Conservation (phyloP, 2,888 invertebrate species). For the Microplitis deprimator region DNA sequence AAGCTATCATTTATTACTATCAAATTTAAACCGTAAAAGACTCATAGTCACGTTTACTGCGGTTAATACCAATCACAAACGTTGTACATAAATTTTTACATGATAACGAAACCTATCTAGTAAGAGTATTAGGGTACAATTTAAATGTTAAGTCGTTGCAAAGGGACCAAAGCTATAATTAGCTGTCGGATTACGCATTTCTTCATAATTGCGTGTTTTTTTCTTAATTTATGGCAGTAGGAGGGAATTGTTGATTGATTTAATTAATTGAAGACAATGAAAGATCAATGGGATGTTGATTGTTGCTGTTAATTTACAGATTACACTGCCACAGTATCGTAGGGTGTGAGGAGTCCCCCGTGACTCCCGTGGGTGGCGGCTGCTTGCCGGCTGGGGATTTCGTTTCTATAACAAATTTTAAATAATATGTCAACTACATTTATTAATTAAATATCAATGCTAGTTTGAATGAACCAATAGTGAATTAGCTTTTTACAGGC, state of each 20-base stretch:
- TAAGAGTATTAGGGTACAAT: slow-evolving; percentile 40
- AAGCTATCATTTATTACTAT: neutral
- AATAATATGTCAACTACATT: slow-evolving; percentile 6
- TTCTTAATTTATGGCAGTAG: neutral
- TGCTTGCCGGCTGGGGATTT: slow-evolving; percentile 83
- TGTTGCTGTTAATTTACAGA: slow-evolving; percentile 77
- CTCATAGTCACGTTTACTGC: slow-evolving; percentile 13
- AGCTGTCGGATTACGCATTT: slow-evolving; percentile 42
- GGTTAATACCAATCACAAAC: slow-evolving; percentile 34
- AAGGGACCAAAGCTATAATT: slow-evolving; percentile 61
- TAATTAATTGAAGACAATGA: slow-evolving; percentile 16
- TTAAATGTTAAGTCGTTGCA: slow-evolving; percentile 59
- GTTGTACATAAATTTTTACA: slow-evolving; percentile 46
- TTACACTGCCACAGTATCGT: slow-evolving; percentile 99
- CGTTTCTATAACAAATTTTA: slow-evolving; percentile 81
- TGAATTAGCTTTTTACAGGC: slow-evolving; percentile 27
- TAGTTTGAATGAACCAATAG: neutral
- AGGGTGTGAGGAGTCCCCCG: slow-evolving; percentile 93
- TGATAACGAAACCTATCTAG: slow-evolving; percentile 50
- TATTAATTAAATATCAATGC: slow-evolving; percentile 8
- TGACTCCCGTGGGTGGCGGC: slow-evolving; percentile 72
- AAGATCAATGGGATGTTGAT: slow-evolving; percentile 36
- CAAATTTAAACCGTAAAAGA: neutral
- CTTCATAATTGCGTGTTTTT: slow-evolving; percentile 23
- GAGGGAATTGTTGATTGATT: slow-evolving; percentile 24